Percentiles rank a stretch among this genome's conserved stretches.
These are phyloP conservation scores for Rhagologus leucostigma DNA, from an alignment of 2,113 vertebrate species.

Conservation along the genomic window DNA sequence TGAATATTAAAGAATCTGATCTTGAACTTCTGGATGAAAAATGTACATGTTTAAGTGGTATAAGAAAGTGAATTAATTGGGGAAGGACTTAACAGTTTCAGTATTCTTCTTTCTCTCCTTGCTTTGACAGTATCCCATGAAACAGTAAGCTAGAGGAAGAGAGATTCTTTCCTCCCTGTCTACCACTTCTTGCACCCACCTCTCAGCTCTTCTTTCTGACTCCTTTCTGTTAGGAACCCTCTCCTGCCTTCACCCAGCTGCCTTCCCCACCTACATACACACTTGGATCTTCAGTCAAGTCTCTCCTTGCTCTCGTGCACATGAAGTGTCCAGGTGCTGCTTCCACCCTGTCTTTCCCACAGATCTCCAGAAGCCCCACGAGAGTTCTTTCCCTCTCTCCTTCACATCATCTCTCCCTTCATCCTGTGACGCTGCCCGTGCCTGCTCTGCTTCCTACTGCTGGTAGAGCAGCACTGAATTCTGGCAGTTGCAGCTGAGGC, in stretches of 20 bases:
- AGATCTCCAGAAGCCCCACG: neutral
- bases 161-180: neutral
- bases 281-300: neutral
- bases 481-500: neutral
- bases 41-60: fast-evolving
- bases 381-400: neutral
- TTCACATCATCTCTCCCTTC: neutral
- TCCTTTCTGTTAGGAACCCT: neutral
- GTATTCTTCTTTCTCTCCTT: neutral
- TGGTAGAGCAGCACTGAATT: neutral
- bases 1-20: neutral
- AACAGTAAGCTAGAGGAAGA: neutral
- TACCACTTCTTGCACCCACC: fast-evolving
- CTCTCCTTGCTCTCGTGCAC: neutral
- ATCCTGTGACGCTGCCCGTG: fast-evolving
- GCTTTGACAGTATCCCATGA: neutral
- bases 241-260: neutral
- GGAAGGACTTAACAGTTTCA: neutral
- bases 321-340: neutral
- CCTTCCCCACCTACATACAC: neutral
- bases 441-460: neutral
- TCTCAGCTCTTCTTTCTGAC: neutral
- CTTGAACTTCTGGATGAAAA: neutral
- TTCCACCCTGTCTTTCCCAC: neutral
- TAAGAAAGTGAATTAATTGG: neutral